phyloP scores from a whole-genome alignment of 2,113 vertebrate species.

The Dipodomys ordii region DNA sequence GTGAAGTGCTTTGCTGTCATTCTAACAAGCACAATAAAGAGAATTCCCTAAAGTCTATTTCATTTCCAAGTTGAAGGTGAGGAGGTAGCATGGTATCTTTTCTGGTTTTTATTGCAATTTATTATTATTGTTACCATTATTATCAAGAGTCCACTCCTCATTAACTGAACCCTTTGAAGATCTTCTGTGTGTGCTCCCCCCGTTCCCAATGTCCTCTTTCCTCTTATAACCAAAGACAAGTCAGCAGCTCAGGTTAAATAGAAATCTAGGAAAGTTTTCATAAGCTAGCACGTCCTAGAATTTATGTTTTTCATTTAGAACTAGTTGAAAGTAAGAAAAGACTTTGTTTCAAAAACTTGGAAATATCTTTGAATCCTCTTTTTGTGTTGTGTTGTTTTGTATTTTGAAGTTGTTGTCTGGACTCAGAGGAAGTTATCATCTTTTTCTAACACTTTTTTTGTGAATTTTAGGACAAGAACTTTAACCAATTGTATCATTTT shows the following conservation, averaged over 20 bases:
- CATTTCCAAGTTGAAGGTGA: neutral
- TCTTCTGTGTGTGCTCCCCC: neutral
- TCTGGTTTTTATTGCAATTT: too few relatives aligned
- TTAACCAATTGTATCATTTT: too few relatives aligned
- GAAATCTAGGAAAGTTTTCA: neutral
- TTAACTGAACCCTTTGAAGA: neutral
- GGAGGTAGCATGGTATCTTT: neutral
- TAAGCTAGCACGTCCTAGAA: neutral
- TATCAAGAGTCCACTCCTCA: neutral
- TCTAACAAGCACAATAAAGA: neutral
- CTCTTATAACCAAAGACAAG: neutral
- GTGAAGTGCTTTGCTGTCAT: neutral
- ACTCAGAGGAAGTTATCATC: neutral
- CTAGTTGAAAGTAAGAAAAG: neutral
- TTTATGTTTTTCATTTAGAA: neutral
- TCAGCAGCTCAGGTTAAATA: neutral
- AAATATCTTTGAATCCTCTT: neutral
- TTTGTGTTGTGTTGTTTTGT: neutral
- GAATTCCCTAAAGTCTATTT: neutral
- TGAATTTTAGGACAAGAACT: slow-evolving; percentile 7
- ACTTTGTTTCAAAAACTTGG: neutral
- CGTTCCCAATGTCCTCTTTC: neutral
- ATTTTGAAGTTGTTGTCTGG: neutral
- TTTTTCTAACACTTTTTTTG: neutral
- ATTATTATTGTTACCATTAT: neutral